These are phyloP conservation scores for Phaethon lepturus DNA, from an alignment of 2,113 vertebrate genomes.

Conservation along the genomic window DNA sequence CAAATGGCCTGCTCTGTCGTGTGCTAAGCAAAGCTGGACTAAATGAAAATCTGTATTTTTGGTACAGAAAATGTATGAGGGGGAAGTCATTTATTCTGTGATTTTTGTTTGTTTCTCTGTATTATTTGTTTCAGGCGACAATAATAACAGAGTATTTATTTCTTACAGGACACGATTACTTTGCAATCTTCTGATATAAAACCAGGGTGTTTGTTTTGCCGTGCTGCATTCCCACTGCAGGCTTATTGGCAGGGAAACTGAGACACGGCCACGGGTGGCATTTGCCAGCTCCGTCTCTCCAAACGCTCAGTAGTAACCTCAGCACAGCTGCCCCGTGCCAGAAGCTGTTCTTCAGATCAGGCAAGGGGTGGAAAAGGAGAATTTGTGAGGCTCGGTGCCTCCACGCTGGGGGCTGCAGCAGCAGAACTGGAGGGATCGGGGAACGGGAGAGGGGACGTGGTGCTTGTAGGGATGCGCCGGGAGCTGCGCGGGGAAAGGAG, in stretches of 20 bases:
- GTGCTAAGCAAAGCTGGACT: background rate
- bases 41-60: background rate
- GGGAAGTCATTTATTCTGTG: background rate
- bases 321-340: background rate
- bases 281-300: background rate
- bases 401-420: accelerated
- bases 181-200: background rate
- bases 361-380: background rate
- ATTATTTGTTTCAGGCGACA: background rate
- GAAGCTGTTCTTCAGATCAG: background rate
- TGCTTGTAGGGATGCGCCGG: accelerated
- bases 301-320: background rate
- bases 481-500: background rate
- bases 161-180: background rate
- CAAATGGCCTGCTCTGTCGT: background rate
- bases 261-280: accelerated
- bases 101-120: background rate
- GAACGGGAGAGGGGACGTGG: background rate
- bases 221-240: background rate
- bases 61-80: background rate
- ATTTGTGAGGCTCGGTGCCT: background rate
- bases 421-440: background rate
- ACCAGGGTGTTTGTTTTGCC: background rate
- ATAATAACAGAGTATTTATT: background rate
- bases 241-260: background rate